Conservation (phyloP, 37 sponge, comb jelly and placozoan genomes). For the Lycopodina hypogea region DNA sequence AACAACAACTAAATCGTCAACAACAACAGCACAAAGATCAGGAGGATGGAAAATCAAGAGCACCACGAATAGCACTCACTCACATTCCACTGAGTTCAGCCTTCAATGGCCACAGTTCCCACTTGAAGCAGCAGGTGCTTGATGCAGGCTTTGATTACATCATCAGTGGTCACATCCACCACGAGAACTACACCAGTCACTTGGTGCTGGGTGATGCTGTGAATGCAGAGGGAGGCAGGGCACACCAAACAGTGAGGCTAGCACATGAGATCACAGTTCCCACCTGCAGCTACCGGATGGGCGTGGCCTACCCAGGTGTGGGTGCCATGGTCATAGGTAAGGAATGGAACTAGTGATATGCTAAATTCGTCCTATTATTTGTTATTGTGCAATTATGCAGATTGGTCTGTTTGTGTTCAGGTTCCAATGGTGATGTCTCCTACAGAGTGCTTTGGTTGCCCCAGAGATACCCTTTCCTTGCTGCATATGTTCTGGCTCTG, state of each 20-base stretch:
- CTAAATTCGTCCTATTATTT: not conserved
- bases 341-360: not conserved
- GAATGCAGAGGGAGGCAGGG: not conserved
- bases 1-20: too few species aligned
- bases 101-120: not conserved
- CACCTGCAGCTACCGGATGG: conserved; percentile 66
- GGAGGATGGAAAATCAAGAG: too few species aligned
- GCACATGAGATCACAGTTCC: conserved; percentile 44
- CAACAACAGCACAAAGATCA: not conserved
- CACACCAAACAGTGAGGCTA: not conserved
- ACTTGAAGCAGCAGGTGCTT: not conserved
- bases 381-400: too few species aligned
- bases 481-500: conserved; percentile 22
- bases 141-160: conserved; percentile 20
- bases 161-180: conserved; percentile 61
- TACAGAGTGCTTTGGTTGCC: conserved; percentile 40
- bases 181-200: conserved; percentile 9
- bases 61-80: not conserved
- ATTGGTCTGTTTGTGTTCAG: too few species aligned
- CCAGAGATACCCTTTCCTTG: conserved; percentile 29
- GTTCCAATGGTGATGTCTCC: conserved; percentile 9
- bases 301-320: conserved; percentile 30
- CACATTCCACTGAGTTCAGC: conserved; percentile 28
- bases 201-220: too few species aligned
- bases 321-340: conserved; percentile 44